Evolutionary conservation across 2,888 invertebrate genomes (phyloP).

Genomic region (Brassicogethes aeneus): DNA sequence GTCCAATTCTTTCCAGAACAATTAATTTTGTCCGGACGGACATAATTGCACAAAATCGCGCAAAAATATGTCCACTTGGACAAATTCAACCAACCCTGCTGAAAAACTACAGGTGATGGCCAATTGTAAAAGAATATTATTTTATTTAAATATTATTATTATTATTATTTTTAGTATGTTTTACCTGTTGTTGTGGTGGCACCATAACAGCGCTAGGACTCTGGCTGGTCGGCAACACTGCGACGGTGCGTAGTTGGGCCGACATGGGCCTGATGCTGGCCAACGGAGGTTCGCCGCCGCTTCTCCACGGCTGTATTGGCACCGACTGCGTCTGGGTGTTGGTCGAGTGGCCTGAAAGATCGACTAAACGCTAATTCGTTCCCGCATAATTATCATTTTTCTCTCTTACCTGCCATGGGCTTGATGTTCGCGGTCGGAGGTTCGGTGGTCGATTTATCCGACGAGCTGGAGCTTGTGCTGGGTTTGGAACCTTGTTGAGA

Average conservation of each 20-base stretch:
- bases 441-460: constrained; percentile 48
- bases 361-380: neutral
- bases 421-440: constrained; percentile 86
- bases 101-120: too few relatives aligned
- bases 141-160: too few relatives aligned
- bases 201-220: constrained; percentile 47
- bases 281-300: constrained; percentile 71
- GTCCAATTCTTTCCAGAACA: too few relatives aligned
- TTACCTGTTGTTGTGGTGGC: constrained; percentile 50
- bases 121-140: too few relatives aligned
- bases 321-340: constrained; percentile 44
- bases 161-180: too few relatives aligned
- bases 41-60: too few relatives aligned
- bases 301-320: constrained; percentile 57
- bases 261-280: constrained; percentile 91
- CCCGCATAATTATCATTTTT: neutral
- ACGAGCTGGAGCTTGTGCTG: constrained; percentile 56
- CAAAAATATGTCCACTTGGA: too few relatives aligned
- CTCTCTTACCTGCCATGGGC: constrained; percentile 76
- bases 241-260: constrained; percentile 54
- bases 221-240: constrained; percentile 68
- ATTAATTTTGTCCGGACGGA: too few relatives aligned
- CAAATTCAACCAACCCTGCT: too few relatives aligned
- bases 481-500: constrained; percentile 58
- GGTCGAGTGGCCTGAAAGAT: constrained; percentile 32